These are phyloP conservation scores for Acleris cristana DNA, from an alignment of 2,888 invertebrate genomes.

Conservation along the genomic window DNA sequence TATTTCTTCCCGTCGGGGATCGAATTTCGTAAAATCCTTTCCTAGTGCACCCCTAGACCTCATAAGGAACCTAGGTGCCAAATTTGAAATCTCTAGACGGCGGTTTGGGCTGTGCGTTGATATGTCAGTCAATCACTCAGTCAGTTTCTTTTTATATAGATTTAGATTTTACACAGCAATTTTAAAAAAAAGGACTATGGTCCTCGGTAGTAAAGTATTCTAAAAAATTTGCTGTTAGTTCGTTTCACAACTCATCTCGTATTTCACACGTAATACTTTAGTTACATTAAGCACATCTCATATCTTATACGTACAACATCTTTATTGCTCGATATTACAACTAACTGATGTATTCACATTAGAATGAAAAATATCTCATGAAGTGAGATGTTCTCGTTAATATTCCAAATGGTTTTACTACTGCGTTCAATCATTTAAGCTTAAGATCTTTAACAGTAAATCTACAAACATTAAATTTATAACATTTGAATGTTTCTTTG, in stretches of 20 bases:
- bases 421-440: not conserved
- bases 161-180: no score
- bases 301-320: constrained; percentile 1
- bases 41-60: no score
- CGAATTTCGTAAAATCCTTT: no score
- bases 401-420: not conserved
- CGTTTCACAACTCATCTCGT: not conserved
- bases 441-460: not conserved
- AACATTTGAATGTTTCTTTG: not conserved
- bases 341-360: constrained; percentile 4
- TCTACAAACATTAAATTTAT: not conserved
- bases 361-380: constrained; percentile 1
- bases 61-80: no score
- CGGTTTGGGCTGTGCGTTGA: no score
- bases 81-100: no score
- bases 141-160: no score
- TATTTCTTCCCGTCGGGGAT: no score
- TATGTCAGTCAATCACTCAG: no score
- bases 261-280: constrained; percentile 4
- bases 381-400: constrained; percentile 13
- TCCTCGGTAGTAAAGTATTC: no score
- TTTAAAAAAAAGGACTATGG: no score
- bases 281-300: not conserved
- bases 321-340: constrained; percentile 16
- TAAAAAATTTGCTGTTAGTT: not conserved